Evolutionary conservation across 2,113 vertebrate species (phyloP).

Genomic region (Illadopsis cleaveri): DNA sequence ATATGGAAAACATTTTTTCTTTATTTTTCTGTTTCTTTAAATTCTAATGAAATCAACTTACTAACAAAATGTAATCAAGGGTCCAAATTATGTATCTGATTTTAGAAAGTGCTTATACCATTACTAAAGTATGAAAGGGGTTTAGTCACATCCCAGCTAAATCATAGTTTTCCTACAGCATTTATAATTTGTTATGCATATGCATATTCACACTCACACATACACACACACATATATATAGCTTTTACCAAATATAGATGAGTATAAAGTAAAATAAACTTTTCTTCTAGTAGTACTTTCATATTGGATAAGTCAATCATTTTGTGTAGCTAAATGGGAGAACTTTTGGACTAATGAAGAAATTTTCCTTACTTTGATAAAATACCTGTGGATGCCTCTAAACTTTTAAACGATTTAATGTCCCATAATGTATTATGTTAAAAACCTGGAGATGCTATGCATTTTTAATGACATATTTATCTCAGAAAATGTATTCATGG

Average conservation of each 20-base stretch:
- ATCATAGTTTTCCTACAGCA: not conserved
- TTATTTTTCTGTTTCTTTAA: not conserved
- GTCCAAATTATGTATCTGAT: not conserved
- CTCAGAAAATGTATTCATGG: not conserved
- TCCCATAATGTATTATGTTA: not conserved
- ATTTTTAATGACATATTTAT: not conserved
- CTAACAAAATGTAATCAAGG: not conserved
- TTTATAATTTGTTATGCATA: not conserved
- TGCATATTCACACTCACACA: not conserved
- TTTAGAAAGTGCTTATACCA: not conserved
- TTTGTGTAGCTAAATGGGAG: not conserved
- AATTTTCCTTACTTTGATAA: not conserved
- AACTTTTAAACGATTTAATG: not conserved
- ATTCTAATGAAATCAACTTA: not conserved
- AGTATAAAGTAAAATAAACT: not conserved
- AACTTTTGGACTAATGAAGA: not conserved
- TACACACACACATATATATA: not conserved
- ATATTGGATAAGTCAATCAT: not conserved
- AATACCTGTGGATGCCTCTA: not conserved
- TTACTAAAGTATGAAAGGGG: not conserved
- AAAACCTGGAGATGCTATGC: not conserved
- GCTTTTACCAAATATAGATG: not conserved
- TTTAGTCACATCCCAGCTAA: not conserved
- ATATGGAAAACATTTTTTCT: not conserved
- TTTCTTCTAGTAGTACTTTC: not conserved